phyloP scores from a whole-genome alignment of 64 coral and sea anemone genomes.

The Pocillopora verrucosa region DNA sequence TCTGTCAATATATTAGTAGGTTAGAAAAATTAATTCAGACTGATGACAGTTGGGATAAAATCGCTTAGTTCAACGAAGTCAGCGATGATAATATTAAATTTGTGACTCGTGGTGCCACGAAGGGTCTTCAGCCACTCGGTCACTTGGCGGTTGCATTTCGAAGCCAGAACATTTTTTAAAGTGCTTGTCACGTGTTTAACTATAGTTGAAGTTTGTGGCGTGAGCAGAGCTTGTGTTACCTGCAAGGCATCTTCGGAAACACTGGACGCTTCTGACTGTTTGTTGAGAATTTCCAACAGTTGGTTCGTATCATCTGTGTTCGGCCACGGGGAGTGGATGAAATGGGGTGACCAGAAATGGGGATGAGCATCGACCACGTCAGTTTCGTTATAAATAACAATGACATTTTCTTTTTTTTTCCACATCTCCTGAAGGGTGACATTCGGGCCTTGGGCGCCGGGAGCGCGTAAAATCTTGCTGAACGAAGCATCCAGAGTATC shows the following conservation, averaged over 20 bases:
- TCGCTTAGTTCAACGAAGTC: constrained; percentile 97
- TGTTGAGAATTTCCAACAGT: constrained; percentile 75
- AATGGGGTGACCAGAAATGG: constrained; percentile 73
- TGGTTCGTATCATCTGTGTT: constrained; percentile 80
- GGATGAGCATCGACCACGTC: constrained; percentile 71
- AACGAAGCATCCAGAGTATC: constrained; percentile 79
- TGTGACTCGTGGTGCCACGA: constrained; percentile 61
- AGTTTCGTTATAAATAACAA: constrained; percentile 77
- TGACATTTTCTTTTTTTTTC: constrained; percentile 78
- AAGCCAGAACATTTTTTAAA: constrained; percentile 71
- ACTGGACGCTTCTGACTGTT: constrained; percentile 53
- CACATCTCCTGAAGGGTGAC: constrained; percentile 91
- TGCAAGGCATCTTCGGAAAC: constrained; percentile 48
- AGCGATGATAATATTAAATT: constrained; percentile 92
- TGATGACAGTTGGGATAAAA: constrained; percentile 93
- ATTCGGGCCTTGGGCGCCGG: constrained; percentile 59
- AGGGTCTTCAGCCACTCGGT: constrained; percentile 83
- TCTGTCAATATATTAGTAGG: neutral
- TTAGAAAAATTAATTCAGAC: constrained; percentile 97
- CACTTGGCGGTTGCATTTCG: constrained; percentile 62
- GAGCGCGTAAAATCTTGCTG: constrained; percentile 63
- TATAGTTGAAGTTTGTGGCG: constrained; percentile 88
- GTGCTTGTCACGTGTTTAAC: constrained; percentile 71
- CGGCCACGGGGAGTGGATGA: constrained; percentile 77
- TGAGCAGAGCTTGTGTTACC: constrained; percentile 84